Conservation (phyloP, 2,888 invertebrate species). For the Epiblema foenella region DNA sequence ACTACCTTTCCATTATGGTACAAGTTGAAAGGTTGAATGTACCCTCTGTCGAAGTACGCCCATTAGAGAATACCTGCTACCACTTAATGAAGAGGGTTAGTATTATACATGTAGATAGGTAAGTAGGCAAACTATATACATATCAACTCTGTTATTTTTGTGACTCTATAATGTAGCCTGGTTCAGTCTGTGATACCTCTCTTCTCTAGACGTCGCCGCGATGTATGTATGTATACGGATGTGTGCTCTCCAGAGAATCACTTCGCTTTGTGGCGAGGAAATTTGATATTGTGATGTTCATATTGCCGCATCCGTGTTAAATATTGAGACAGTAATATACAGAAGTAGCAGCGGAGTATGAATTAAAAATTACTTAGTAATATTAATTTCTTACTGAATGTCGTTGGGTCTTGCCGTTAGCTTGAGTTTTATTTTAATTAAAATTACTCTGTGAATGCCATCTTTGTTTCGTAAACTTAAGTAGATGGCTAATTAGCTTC, state of each 20-base stretch:
- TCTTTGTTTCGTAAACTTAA: background rate
- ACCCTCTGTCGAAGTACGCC: conserved; percentile 18
- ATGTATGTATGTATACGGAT: background rate
- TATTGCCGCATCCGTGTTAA: conserved; percentile 2
- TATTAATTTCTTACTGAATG: background rate
- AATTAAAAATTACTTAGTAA: background rate
- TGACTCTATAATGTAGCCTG: background rate
- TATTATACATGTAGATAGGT: background rate
- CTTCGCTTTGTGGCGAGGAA: background rate
- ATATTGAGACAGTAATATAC: background rate
- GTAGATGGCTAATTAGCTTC: background rate
- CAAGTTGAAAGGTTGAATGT: conserved; percentile 35
- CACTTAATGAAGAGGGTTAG: conserved; percentile 13
- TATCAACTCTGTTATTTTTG: background rate
- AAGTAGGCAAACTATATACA: background rate
- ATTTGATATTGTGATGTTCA: conserved; percentile 1
- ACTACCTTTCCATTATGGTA: conserved; percentile 27
- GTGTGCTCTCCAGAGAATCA: conserved; percentile 4
- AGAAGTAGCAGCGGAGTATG: background rate
- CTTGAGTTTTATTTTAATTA: no score
- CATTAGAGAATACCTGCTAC: conserved; percentile 25
- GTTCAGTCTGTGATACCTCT: background rate
- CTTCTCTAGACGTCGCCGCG: background rate
- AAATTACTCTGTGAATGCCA: background rate
- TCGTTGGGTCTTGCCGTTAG: background rate